These are phyloP conservation scores for Lerista edwardsae DNA, from an alignment of 2,797 vertebrate genomes.

Conservation along the genomic window DNA sequence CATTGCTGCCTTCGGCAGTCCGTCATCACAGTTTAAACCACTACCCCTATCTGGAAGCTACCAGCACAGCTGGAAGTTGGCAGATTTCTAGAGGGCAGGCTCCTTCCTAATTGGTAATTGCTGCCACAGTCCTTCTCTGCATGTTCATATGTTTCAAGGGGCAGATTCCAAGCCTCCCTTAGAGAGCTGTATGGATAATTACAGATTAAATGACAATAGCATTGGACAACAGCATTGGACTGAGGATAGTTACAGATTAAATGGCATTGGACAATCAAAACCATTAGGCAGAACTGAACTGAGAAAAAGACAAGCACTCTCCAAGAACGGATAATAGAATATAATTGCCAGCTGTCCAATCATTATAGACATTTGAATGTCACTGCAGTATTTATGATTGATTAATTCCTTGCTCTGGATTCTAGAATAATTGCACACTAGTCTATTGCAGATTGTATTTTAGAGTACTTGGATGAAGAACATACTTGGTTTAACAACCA, in stretches of 20 bases:
- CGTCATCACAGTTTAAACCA: too few species aligned
- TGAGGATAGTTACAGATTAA: not conserved
- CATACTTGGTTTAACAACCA: not conserved
- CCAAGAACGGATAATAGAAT: not conserved
- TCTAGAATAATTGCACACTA: not conserved
- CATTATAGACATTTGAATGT: not conserved
- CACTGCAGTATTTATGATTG: not conserved
- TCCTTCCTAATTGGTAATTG: too few species aligned
- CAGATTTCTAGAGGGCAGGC: too few species aligned
- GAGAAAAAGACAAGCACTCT: not conserved
- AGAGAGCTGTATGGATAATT: too few species aligned
- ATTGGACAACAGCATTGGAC: too few species aligned
- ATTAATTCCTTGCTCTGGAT: not conserved
- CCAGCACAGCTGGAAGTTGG: too few species aligned
- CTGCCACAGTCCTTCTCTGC: too few species aligned
- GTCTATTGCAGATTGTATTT: not conserved
- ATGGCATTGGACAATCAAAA: not conserved
- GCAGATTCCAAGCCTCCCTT: too few species aligned
- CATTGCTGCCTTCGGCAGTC: too few species aligned
- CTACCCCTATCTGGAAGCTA: too few species aligned
- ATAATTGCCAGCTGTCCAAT: not conserved
- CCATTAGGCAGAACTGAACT: not conserved
- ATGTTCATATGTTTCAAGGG: too few species aligned
- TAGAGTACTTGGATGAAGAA: not conserved
- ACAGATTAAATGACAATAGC: too few species aligned